These are phyloP conservation scores for Suncus etruscus DNA, from an alignment of 2,113 vertebrate genomes.

Conservation along the genomic window DNA sequence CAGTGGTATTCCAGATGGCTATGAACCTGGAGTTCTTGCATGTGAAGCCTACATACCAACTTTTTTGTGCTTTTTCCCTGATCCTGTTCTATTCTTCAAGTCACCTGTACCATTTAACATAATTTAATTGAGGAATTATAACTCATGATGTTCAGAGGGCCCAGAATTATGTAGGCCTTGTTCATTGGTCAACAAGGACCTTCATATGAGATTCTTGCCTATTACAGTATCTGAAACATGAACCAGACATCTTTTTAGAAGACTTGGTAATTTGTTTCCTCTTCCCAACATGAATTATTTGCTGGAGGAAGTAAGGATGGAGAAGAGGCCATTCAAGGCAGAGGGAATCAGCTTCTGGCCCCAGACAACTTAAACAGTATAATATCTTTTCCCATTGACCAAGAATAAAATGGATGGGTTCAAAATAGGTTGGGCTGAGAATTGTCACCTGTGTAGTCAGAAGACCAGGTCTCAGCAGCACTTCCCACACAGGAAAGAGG, in stretches of 20 bases:
- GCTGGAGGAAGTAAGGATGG: neutral
- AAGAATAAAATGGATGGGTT: constrained; percentile 1
- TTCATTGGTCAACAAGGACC: neutral
- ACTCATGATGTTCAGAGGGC: neutral
- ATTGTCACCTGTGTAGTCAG: neutral
- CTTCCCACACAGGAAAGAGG: neutral
- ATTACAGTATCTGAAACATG: constrained; percentile 10
- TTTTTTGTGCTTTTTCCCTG: neutral
- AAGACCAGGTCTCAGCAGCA: neutral
- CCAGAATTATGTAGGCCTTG: neutral
- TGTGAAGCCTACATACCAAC: too few relatives aligned
- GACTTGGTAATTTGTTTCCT: too few relatives aligned
- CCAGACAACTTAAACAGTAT: constrained; percentile 2
- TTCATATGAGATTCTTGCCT: neutral
- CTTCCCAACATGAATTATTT: constrained; percentile 7
- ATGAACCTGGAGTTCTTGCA: too few relatives aligned
- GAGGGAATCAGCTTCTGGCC: neutral
- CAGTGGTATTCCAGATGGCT: too few relatives aligned
- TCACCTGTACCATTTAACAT: neutral
- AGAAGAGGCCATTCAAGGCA: constrained; percentile 9
- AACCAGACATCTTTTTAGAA: neutral
- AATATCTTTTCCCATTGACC: constrained; percentile 9
- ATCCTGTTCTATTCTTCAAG: neutral
- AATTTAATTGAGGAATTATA: neutral
- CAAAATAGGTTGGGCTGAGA: neutral